These are phyloP conservation scores for Anastrepha ludens DNA, from an alignment of 1,140 invertebrate species.

Conservation along the genomic window DNA sequence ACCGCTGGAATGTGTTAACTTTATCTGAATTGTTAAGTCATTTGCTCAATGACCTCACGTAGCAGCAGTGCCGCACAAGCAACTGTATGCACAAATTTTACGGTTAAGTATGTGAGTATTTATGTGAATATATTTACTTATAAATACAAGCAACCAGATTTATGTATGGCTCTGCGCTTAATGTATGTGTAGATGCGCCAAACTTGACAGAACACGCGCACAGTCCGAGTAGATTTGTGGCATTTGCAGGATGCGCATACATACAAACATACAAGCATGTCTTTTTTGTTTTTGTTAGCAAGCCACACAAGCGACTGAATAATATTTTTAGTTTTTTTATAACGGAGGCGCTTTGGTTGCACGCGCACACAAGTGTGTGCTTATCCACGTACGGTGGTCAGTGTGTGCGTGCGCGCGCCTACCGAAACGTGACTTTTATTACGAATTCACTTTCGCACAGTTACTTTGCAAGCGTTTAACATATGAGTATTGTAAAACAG, in stretches of 20 bases:
- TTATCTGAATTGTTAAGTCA: conserved; percentile 74
- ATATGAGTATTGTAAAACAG: background rate
- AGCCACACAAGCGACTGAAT: background rate
- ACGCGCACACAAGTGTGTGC: background rate
- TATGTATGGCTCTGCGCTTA: background rate
- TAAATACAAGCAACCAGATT: background rate
- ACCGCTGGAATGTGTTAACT: conserved; percentile 70
- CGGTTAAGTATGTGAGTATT: background rate
- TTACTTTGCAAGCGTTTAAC: background rate
- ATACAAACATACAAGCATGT: background rate
- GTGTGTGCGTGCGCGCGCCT: background rate
- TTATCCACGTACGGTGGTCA: background rate
- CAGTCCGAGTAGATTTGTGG: conserved; percentile 11
- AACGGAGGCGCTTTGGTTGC: background rate
- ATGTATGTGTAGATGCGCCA: conserved; percentile 6
- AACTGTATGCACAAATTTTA: background rate
- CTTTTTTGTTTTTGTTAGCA: background rate
- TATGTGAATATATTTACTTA: background rate
- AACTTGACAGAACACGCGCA: conserved; percentile 20
- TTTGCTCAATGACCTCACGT: conserved; percentile 73
- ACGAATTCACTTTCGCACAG: conserved; percentile 40
- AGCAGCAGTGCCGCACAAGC: conserved; percentile 40
- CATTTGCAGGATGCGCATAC: background rate
- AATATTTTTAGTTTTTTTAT: conserved; percentile 27
- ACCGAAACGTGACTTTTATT: conserved; percentile 33